Evolutionary conservation across 1,140 invertebrate genomes (phyloP), one percentile per base, ranked within the genome.

Genomic region (Asobara japonica): DNA sequence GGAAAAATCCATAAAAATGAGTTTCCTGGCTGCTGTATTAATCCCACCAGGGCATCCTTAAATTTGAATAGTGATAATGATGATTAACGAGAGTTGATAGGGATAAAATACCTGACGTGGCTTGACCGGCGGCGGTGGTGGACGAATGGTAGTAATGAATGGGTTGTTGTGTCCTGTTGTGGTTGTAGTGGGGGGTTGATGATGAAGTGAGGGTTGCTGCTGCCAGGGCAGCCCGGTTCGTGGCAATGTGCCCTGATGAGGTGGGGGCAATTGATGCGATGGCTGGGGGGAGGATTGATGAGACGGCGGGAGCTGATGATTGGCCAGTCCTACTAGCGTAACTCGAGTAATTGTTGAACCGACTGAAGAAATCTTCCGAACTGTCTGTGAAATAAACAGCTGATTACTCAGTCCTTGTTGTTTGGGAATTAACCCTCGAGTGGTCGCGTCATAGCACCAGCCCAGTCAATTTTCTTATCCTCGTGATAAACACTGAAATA

Each of bases 61-160:
- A 25, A 60, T 62, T 16, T 62, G 29, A 62, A 60, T 25, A 60
- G 20, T 22, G 13, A 62, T 30, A 62, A 31, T 62, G 16, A 30
- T 16, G 27, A 62, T 51, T 56, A 13, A n/a, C 27, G 22, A 29
- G 2, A 25, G 4, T 11, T 60, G n/a, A 60, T 60, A 11, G 13
- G 18, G 4, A 60, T 65, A n/a, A 48, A 75, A 36, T 77, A 87
- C 92, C 91, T 92, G 91, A 86, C 91, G 91, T 88, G 91, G 92
- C 87, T 91, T 92, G 91, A 90, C 90, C 85, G 87, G 91, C 76
- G 87, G 89, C 89, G 90, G 91, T 89, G 90, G 91, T 89, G 90
- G 91, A 88, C 89, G 90, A 90, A 62, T 62, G 25, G 60, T 30
- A 16, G 27, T 11, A 30, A 7, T 29, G 60, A 62, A 88, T 89